Evolutionary conservation across 2,888 invertebrate genomes (phyloP), one percentile per base, ranked within the genome.

Genomic region (Ellobium chinense): DNA sequence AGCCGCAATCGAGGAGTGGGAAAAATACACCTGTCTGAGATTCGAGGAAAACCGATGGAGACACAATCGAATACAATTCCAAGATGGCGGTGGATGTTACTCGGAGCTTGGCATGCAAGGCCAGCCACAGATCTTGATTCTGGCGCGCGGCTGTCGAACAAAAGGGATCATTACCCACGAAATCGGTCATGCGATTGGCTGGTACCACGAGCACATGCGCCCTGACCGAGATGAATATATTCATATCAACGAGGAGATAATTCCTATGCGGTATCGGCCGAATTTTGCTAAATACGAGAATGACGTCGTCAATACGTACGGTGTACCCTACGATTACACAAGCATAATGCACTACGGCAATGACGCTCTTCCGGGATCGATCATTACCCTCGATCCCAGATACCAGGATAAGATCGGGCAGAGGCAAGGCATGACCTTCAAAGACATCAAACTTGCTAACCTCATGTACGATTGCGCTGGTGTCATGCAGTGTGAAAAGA

Each of bases 21-120:
- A 88, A 39, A 80, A 82, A 1, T 87, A 88, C 70, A 90, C 89
- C 0, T 90, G 90, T 73, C 77, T 90, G 3, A 65, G 21, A 7
- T 89, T 90, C 69, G 56, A 77, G 18, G 78, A 56, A 24, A 31
- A 27, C 29, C 34, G 29, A 2, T 58, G 29, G 0, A n/a, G 7
- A 18, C 68, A 24, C 29, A 78, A 36, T 12, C 70, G 68, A 0
- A 80, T 83, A 36, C 70, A 84, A 77, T 83, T 85, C 39, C 60
- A 68, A 60, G 83, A 86, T 74, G 90, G 89, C n/a, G 84, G 79
- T 3, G 89, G 96, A 84, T 89, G 80, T 29, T 66, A 66, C 27
- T 80, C 80, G 1, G 34, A 58, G n/a, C 37, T 80, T 2, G 81
- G 66, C 12, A 80, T 73, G 80, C 73, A 80, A 34, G 39, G 27